Evolutionary conservation across 1,140 invertebrate genomes (phyloP).

Genomic region (Caenorhabditis brenneri): DNA sequence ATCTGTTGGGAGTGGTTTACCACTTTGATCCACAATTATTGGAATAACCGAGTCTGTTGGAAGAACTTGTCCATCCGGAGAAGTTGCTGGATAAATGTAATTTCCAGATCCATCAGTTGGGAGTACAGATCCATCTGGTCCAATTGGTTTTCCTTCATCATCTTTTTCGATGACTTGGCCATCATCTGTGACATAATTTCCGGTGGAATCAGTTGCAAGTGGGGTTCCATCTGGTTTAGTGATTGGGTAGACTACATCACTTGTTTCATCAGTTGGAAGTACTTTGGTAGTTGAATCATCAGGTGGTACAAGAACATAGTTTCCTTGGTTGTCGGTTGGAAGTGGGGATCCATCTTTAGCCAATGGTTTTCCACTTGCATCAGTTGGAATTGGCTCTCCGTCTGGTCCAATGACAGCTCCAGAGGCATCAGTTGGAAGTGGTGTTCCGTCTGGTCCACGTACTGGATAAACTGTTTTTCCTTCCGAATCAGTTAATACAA

Average conservation of each 20-base stretch:
- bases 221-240: conserved; percentile 42
- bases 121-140: conserved; percentile 26
- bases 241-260: background rate
- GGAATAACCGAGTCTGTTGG: conserved; percentile 36
- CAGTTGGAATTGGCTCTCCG: conserved; percentile 54
- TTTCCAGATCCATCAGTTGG: conserved; percentile 42
- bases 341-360: conserved; percentile 45
- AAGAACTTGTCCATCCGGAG: conserved; percentile 29
- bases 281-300: background rate
- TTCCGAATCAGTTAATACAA: conserved; percentile 13
- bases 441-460: conserved; percentile 14
- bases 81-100: conserved; percentile 38
- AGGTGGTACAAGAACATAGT: background rate
- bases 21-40: conserved; percentile 39
- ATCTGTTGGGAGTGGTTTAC: conserved; percentile 42
- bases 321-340: conserved; percentile 6
- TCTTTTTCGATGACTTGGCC: background rate
- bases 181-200: background rate
- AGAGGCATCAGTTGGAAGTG: conserved; percentile 40
- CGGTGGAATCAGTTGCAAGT: conserved; percentile 45
- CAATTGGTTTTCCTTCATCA: conserved; percentile 39
- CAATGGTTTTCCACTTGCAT: conserved; percentile 38
- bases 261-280: conserved; percentile 52
- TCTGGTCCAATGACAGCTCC: conserved; percentile 41
- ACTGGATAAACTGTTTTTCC: conserved; percentile 39